Conservation (phyloP, 2,888 invertebrate species). For the Elysia crispata region DNA sequence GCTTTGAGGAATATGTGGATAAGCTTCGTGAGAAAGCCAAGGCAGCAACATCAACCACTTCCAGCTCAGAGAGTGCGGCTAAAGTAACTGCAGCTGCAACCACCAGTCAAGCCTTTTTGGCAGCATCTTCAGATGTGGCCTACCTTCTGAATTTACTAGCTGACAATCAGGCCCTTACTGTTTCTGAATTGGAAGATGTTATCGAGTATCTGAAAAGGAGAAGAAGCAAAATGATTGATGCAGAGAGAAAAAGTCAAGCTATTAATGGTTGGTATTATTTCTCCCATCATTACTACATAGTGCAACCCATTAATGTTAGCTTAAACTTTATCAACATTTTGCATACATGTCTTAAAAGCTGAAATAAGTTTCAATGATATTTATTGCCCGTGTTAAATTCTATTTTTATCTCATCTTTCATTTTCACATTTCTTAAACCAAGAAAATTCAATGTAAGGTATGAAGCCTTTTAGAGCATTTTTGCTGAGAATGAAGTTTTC, state of each 20-base stretch:
- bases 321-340: no score
- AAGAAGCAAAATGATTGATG: slow-evolving; percentile 79
- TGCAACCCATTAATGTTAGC: no score
- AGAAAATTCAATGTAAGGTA: no score
- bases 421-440: no score
- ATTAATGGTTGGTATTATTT: no score
- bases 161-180: slow-evolving; percentile 83
- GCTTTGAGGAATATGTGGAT: slow-evolving; percentile 76
- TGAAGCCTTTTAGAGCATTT: no score
- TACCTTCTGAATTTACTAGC: slow-evolving; percentile 87
- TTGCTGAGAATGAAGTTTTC: no score
- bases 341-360: no score
- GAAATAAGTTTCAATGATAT: no score
- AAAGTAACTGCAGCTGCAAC: slow-evolving; percentile 36
- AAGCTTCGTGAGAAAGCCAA: slow-evolving; percentile 66
- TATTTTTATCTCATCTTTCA: no score
- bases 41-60: slow-evolving; percentile 53
- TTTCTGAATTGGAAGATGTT: slow-evolving; percentile 74
- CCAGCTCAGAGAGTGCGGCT: slow-evolving; percentile 18
- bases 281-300: no score
- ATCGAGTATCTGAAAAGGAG: slow-evolving; percentile 84
- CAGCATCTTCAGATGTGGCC: slow-evolving; percentile 66
- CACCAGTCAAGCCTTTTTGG: slow-evolving; percentile 56
- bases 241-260: slow-evolving; percentile 49
- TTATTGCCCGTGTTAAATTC: no score